Evolutionary conservation across 35 echinoderm and acorn worm species (phyloP), one percentile per base, ranked within the genome.

Genomic region (Ophioderma brevispina): DNA sequence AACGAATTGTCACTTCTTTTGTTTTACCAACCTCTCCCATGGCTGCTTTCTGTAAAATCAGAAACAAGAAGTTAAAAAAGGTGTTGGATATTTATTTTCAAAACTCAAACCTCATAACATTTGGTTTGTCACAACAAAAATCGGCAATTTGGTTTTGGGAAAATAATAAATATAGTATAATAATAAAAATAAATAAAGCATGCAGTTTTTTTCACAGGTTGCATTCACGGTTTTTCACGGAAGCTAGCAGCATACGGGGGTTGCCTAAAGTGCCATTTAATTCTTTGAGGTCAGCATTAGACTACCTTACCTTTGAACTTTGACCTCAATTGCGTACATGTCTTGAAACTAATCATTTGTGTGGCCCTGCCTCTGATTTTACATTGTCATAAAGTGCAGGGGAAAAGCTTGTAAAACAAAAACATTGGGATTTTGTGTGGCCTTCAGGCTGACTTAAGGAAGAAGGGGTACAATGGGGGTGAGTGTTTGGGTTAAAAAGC

Each of bases 1-100:
- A 70, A 70, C 59, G 3, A 70, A 70, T 70, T 70, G 59, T 70
- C 59, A 13, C 2, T 18, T 70, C 59, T 70, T 46, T 70, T 70
- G 59, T 70, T 70, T 70, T 70, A 70, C 59, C 59, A 70, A 70
- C 59, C 59, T 70, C 59, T 70, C 59, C 59, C 59, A 70, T 70
- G 59, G 59, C 59, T 70, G 59, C 59, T 25, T 70, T 70, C 59
- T 70, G 59, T 70, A 70, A 70, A 70, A 70, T 70, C 59, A 70
- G 59, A 70, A 70, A 70, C 59, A 70, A 70, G 59, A 70, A 46
- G 41, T 46, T 46, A 46, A 46, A 70, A 70, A 70, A 25, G 8
- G 59, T 25, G 28, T 70, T 30, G 59, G 59, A 70, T 70, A 30
- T 70, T 70, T 70, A 70, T 70, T 70, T 70, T 18, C 15, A 70